phyloP scores from a whole-genome alignment of 2,113 vertebrate genomes.

The Carassius gibelio region DNA sequence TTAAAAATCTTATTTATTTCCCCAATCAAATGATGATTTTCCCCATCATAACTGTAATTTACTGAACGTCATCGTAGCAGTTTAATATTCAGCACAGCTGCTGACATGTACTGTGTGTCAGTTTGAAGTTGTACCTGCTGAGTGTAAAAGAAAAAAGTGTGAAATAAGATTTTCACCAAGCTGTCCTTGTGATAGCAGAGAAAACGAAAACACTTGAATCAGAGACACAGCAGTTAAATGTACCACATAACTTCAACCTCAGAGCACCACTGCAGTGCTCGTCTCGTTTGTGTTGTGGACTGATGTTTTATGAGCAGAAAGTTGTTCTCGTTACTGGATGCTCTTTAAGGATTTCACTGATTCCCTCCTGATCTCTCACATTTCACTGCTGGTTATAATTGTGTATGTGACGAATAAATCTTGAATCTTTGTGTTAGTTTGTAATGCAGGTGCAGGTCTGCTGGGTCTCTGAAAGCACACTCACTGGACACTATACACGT shows the following conservation, averaged over 20 bases:
- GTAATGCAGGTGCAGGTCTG: constrained; percentile 88
- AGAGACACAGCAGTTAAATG: constrained; percentile 2
- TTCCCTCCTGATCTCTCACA: background rate
- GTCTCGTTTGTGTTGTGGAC: background rate
- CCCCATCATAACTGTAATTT: no score
- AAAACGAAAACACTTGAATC: constrained; percentile 48
- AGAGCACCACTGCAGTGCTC: background rate
- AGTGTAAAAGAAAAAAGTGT: constrained; percentile 22
- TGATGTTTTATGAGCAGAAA: constrained; percentile 63
- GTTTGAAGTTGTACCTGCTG: constrained; percentile 33
- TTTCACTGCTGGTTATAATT: no score
- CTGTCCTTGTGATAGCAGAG: constrained; percentile 66
- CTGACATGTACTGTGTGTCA: background rate
- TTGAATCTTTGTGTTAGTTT: constrained; percentile 73
- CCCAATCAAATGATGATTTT: no score
- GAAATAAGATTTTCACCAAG: constrained; percentile 56
- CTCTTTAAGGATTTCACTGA: constrained; percentile 81
- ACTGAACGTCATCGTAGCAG: background rate
- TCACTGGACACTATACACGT: constrained; percentile 74
- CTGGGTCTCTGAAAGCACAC: constrained; percentile 84
- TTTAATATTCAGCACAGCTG: background rate
- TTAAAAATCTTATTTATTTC: no score
- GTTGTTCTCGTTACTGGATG: constrained; percentile 92
- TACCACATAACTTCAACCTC: constrained; percentile 14
- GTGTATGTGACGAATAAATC: no score